A percentile compares a stretch with the other conserved stretches of the same genome.
Evolutionary conservation across 2,797 vertebrate species (phyloP).

Genomic region (Hippoglossus hippoglossus): DNA sequence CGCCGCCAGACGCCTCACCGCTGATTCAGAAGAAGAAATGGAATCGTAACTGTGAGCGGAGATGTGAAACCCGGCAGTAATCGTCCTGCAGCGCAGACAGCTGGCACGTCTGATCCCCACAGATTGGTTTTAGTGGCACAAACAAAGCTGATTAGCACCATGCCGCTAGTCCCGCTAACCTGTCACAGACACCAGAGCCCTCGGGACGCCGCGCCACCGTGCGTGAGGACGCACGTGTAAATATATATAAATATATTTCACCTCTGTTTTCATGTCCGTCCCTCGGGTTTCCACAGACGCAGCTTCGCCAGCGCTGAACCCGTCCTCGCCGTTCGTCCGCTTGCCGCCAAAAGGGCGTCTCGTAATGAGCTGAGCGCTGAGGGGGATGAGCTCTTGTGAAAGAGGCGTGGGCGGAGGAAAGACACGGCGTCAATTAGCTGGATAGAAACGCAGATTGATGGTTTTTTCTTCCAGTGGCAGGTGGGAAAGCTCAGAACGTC

Average conservation of each 20-base stretch:
- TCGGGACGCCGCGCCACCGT: constrained; percentile 49
- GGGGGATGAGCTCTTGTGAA: background rate
- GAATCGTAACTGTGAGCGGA: background rate
- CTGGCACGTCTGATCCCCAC: constrained; percentile 92
- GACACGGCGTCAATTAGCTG: background rate
- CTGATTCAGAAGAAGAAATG: too few relatives aligned
- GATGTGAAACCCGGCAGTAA: constrained; percentile 54
- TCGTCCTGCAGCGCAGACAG: constrained; percentile 85
- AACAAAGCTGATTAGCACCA: constrained; percentile 92
- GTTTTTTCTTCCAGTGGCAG: constrained; percentile 16
- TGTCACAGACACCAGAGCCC: constrained; percentile 83
- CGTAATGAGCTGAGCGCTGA: too few relatives aligned
- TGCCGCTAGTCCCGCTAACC: constrained; percentile 83
- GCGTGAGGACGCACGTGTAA: too few relatives aligned
- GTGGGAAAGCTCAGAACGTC: constrained; percentile 16
- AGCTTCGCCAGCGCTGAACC: too few relatives aligned
- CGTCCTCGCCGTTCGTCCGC: too few relatives aligned
- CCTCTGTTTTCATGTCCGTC: too few relatives aligned
- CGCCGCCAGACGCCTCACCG: too few relatives aligned
- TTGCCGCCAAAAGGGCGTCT: too few relatives aligned
- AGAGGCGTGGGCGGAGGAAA: too few relatives aligned
- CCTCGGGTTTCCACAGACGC: too few relatives aligned
- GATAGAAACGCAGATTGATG: constrained; percentile 7
- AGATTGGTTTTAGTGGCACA: constrained; percentile 91
- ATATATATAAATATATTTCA: background rate